A percentile compares a stretch with the other conserved stretches of the same genome.
These are phyloP conservation scores for Vidua chalybeata DNA, from an alignment of 2,113 vertebrate genomes.

Conservation along the genomic window DNA sequence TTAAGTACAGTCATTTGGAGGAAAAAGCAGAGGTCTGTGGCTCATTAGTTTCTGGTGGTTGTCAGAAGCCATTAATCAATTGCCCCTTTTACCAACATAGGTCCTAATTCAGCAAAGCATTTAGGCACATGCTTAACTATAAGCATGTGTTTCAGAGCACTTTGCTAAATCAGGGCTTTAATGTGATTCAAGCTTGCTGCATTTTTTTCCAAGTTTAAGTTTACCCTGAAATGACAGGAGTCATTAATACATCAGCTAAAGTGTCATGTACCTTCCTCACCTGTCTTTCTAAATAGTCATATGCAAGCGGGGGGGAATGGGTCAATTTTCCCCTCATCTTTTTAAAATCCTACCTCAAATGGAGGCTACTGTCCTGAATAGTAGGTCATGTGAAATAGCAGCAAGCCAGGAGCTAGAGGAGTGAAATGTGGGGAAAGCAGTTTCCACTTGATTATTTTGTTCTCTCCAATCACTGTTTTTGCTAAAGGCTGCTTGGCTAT, in stretches of 20 bases:
- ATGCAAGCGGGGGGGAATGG: neutral
- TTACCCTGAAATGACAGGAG: neutral
- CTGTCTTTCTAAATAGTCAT: neutral
- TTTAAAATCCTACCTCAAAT: neutral
- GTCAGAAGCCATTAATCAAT: slow-evolving; percentile 67
- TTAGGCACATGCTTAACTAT: slow-evolving; percentile 36
- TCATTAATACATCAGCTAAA: neutral
- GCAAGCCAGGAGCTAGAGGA: neutral
- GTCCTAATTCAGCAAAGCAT: slow-evolving; percentile 46
- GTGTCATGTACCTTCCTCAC: neutral
- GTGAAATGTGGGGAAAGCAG: neutral
- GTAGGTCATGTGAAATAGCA: neutral
- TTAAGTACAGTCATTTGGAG: slow-evolving; percentile 41
- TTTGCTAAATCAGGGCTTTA: slow-evolving; percentile 31
- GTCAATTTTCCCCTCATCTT: neutral
- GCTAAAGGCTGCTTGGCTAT: neutral
- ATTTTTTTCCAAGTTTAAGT: slow-evolving; percentile 3
- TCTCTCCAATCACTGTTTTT: neutral
- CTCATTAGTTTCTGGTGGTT: slow-evolving; percentile 64
- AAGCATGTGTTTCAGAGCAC: slow-evolving; percentile 42
- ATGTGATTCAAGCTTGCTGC: neutral
- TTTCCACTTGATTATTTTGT: neutral
- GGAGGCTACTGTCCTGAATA: neutral
- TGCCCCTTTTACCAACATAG: slow-evolving; percentile 35
- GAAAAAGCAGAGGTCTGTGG: slow-evolving; percentile 30